Percentiles rank a stretch among this genome's conserved stretches.
phyloP scores from a whole-genome alignment of 2,888 invertebrate species.

The Drosophila ustulata region DNA sequence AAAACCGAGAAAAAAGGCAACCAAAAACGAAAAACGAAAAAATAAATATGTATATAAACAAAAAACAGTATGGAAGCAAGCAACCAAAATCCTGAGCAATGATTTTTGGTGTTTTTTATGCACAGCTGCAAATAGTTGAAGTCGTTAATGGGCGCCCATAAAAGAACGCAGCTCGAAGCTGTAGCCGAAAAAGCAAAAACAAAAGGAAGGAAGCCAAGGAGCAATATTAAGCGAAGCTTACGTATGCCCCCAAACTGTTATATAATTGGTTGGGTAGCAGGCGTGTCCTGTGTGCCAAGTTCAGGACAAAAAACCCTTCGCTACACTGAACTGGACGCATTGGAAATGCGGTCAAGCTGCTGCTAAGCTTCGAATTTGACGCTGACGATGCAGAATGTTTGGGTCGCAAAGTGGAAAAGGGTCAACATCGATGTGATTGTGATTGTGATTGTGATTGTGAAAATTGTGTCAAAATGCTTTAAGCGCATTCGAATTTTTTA shows the following conservation, averaged over 20 bases:
- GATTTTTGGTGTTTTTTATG: constrained; percentile 59
- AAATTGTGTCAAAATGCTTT: constrained; percentile 63
- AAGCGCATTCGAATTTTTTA: constrained; percentile 56
- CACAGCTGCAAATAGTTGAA: constrained; percentile 69
- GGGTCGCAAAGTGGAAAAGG: constrained; percentile 45
- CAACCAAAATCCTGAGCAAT: constrained; percentile 31
- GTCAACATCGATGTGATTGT: constrained; percentile 48
- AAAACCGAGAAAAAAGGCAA: constrained; percentile 2
- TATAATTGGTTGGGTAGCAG: constrained; percentile 54
- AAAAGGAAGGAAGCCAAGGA: constrained; percentile 8
- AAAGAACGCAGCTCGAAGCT: constrained; percentile 42
- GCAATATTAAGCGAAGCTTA: constrained; percentile 57
- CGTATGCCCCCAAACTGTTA: constrained; percentile 45
- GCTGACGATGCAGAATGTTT: constrained; percentile 31
- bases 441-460: constrained; percentile 49
- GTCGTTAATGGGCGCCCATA: constrained; percentile 66
- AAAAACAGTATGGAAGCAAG: constrained; percentile 31
- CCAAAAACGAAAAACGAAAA: constrained; percentile 7
- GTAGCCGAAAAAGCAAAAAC: constrained; percentile 23
- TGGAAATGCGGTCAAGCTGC: constrained; percentile 56
- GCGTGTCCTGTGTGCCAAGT: constrained; percentile 16
- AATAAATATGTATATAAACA: constrained; percentile 1
- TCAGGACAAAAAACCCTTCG: not conserved
- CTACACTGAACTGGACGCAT: not conserved
- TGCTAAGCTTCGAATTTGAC: constrained; percentile 51